Evolutionary conservation across 2,113 vertebrate species (phyloP).

Genomic region (Orientallactaga bullata): DNA sequence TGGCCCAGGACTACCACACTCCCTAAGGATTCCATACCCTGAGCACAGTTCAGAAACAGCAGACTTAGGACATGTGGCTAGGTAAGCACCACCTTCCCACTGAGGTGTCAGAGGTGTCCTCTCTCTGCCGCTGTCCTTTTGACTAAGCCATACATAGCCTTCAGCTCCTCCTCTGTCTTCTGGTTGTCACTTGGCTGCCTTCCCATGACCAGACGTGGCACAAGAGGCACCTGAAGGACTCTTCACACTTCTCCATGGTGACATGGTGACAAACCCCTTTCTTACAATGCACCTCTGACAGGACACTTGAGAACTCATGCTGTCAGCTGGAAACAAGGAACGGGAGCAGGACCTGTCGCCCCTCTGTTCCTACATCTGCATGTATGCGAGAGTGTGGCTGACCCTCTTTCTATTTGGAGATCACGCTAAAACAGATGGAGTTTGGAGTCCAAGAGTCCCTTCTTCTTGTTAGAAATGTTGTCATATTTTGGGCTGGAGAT

Average conservation of each 20-base stretch:
- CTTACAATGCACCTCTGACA: neutral
- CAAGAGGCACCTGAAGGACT: too few species aligned
- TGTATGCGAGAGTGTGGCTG: neutral
- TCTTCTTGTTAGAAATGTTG: neutral
- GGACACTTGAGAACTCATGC: neutral
- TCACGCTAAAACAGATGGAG: neutral
- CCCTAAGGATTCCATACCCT: neutral
- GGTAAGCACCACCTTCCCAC: neutral
- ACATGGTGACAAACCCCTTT: neutral
- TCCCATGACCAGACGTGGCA: neutral
- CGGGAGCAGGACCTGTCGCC: neutral
- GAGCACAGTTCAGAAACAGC: neutral
- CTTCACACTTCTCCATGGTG: neutral
- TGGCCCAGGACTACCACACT: neutral
- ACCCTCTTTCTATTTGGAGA: neutral
- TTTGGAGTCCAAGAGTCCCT: neutral
- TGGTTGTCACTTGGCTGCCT: too few species aligned
- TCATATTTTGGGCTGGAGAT: neutral
- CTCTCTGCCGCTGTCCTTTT: too few species aligned
- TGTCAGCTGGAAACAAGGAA: neutral
- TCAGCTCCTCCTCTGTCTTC: neutral
- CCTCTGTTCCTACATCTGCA: neutral
- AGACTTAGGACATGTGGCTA: neutral
- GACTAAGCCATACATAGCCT: neutral
- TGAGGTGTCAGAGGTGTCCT: neutral